A percentile compares a stretch with the other conserved stretches of the same genome.
Evolutionary conservation across 35 echinoderm and acorn worm genomes (phyloP).

Genomic region (Eucidaris tribuloides): DNA sequence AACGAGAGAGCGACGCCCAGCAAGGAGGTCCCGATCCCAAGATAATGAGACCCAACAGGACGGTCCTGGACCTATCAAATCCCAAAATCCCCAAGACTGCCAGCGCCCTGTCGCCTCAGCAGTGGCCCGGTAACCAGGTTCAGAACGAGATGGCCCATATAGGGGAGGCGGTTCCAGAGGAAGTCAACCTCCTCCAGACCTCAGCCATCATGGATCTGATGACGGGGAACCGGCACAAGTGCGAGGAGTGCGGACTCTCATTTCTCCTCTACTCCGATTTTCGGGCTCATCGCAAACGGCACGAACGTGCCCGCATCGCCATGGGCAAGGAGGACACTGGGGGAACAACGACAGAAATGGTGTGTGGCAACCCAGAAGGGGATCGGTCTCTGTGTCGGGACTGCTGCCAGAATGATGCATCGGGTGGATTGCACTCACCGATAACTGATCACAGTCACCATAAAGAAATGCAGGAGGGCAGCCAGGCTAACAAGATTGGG

Average conservation of each 20-base stretch:
- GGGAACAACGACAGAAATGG: constrained; percentile 50
- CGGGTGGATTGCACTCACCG: neutral
- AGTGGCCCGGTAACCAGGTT: neutral
- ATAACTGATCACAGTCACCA: neutral
- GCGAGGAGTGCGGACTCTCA: constrained; percentile 90
- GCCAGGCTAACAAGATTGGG: neutral
- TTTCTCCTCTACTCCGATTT: constrained; percentile 97
- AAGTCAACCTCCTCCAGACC: constrained; percentile 37
- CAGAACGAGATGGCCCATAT: constrained; percentile 4
- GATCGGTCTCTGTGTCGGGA: constrained; percentile 84
- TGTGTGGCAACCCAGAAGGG: constrained; percentile 85
- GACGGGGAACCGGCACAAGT: constrained; percentile 88
- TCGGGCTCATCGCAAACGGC: constrained; percentile 84
- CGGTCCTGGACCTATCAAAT: constrained; percentile 12
- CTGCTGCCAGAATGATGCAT: constrained; percentile 79
- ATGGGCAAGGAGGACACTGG: constrained; percentile 59
- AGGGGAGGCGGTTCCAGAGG: constrained; percentile 18
- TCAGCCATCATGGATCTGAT: constrained; percentile 80
- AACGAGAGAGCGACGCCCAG: constrained; percentile 13
- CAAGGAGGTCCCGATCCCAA: constrained; percentile 22
- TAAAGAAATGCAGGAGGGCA: neutral
- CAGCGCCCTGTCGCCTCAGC: neutral
- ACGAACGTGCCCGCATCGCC: constrained; percentile 76
- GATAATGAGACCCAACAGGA: constrained; percentile 10
- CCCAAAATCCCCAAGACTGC: constrained; percentile 18